These are phyloP conservation scores for Rhynchopsitta pachyrhyncha DNA, from an alignment of 2,113 vertebrate genomes.

Conservation along the genomic window DNA sequence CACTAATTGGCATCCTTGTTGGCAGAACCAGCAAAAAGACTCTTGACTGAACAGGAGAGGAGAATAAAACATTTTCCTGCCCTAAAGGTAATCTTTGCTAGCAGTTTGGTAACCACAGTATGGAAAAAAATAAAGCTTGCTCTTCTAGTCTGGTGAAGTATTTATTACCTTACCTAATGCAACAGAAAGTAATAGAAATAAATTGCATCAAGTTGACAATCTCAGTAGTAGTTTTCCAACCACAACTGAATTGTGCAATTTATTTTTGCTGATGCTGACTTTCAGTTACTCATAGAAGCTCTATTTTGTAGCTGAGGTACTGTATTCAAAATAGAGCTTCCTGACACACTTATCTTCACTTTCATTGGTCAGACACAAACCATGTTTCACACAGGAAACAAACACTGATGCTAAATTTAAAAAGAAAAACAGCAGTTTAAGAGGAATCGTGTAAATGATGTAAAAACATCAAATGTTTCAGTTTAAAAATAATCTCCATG, in stretches of 20 bases:
- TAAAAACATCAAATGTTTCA: neutral
- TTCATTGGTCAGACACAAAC: constrained; percentile 15
- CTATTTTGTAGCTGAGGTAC: neutral
- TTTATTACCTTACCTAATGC: neutral
- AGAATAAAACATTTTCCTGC: constrained; percentile 20
- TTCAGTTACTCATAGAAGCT: neutral
- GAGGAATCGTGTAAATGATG: neutral
- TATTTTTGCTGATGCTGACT: constrained; percentile 8
- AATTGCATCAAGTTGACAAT: neutral
- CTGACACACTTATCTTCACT: constrained; percentile 47
- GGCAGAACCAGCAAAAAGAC: neutral
- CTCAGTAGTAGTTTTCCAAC: constrained; percentile 7
- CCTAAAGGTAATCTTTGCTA: neutral
- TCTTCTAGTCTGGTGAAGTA: neutral
- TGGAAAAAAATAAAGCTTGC: constrained; percentile 3
- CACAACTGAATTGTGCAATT: neutral
- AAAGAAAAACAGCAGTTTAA: constrained; percentile 33
- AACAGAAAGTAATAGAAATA: neutral
- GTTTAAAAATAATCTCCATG: neutral
- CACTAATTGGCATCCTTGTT: constrained; percentile 26
- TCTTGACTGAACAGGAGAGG: neutral
- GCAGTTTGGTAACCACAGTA: neutral
- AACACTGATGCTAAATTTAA: neutral
- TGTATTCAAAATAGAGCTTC: constrained; percentile 27
- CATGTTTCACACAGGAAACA: constrained; percentile 51